Evolutionary conservation across 1,140 invertebrate species (phyloP).

Genomic region (Bombus confusus): DNA sequence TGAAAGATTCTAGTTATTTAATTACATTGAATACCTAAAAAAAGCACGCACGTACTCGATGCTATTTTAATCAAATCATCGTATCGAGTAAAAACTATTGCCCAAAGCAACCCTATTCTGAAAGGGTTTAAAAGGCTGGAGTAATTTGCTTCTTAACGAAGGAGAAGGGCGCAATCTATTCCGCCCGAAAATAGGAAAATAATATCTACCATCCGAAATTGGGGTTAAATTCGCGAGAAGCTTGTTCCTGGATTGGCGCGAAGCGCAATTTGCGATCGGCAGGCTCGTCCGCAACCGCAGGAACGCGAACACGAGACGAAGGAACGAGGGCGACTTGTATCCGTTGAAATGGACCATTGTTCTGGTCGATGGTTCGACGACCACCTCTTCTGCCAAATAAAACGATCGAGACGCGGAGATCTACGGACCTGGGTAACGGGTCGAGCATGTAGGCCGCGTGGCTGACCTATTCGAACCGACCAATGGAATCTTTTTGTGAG

Average conservation of each 20-base stretch:
- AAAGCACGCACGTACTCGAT: too few relatives aligned
- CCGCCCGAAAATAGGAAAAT: neutral
- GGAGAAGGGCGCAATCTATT: too few relatives aligned
- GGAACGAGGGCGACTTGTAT: conserved; percentile 55
- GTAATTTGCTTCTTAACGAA: too few relatives aligned
- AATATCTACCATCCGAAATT: neutral
- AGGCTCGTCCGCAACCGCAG: conserved; percentile 35
- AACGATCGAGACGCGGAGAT: conserved; percentile 69
- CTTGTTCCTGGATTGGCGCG: neutral
- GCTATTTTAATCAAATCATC: too few relatives aligned
- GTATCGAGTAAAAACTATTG: too few relatives aligned
- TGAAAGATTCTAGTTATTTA: too few relatives aligned
- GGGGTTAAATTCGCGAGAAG: neutral
- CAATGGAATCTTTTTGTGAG: conserved; percentile 28
- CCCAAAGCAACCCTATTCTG: too few relatives aligned
- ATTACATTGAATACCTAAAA: too few relatives aligned
- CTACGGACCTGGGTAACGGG: conserved; percentile 50
- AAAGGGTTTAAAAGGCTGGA: too few relatives aligned
- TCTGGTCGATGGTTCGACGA: conserved; percentile 72
- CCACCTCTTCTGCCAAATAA: conserved; percentile 67
- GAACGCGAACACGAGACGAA: conserved; percentile 50
- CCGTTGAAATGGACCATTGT: conserved; percentile 73
- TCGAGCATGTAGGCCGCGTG: conserved; percentile 56
- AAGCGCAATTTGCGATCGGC: conserved; percentile 54
- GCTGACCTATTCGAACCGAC: conserved; percentile 43